Evolutionary conservation across 2,888 invertebrate genomes (phyloP).

Genomic region (Halictus ligatus): DNA sequence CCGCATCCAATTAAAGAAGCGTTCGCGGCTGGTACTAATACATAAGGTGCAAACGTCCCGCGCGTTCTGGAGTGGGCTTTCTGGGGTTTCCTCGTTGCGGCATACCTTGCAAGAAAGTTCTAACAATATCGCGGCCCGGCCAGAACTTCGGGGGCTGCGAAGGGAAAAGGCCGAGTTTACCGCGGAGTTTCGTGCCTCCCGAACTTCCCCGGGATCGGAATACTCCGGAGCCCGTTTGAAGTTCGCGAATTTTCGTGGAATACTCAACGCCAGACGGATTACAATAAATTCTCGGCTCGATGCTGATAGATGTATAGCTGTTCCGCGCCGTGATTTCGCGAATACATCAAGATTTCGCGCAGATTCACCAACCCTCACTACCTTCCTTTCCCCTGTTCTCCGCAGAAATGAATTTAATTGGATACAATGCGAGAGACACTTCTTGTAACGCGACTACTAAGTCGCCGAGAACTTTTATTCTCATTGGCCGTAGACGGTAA

Average conservation of each 20-base stretch:
- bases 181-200: slow-evolving; percentile 50
- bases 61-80: slow-evolving; percentile 22
- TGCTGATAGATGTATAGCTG: slow-evolving; percentile 41
- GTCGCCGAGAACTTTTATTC: background rate
- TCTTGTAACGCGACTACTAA: background rate
- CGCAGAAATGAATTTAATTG: slow-evolving; percentile 6
- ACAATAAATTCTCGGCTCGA: slow-evolving; percentile 68
- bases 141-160: slow-evolving; percentile 65
- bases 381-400: background rate
- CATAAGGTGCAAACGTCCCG: slow-evolving; percentile 61
- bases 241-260: slow-evolving; percentile 74
- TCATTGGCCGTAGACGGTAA: too few species aligned
- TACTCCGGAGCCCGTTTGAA: slow-evolving; percentile 73
- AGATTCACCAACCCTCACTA: background rate
- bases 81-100: slow-evolving; percentile 50
- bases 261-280: slow-evolving; percentile 70
- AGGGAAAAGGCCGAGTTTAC: slow-evolving; percentile 56
- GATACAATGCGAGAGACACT: background rate
- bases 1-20: slow-evolving; percentile 71
- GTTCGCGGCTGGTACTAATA: slow-evolving; percentile 57
- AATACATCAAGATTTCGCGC: slow-evolving; percentile 10
- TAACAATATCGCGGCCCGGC: slow-evolving; percentile 74
- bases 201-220: slow-evolving; percentile 61
- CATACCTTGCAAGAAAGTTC: slow-evolving; percentile 77
- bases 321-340: background rate